Base-by-base conservation (phyloP, 2,113 vertebrate species). In the Coptodon rendalli region DNA sequence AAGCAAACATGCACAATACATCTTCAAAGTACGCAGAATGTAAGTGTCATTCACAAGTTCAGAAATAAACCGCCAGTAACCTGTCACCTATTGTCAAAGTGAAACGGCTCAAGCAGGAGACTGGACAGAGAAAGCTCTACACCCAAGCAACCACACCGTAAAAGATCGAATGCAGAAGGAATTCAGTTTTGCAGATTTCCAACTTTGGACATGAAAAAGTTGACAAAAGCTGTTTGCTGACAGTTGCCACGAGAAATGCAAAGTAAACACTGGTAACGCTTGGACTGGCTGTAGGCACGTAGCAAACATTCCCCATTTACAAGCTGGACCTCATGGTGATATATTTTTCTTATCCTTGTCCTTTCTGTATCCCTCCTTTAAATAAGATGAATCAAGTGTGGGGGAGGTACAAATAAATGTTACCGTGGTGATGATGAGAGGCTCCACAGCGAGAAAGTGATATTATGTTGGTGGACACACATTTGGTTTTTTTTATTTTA, bases 141-240 rank as follows among this genome's bases (percentile, higher is more conserved):
- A 4, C 45, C 31, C 19, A 56, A 61, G 6, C 27, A 0, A 9
- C 11, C 4, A 50, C 73, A 34, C 73, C 6, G 10, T 78, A 78
- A 78, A 78, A 34, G 45, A 13, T 52, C 17, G 5, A 6, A 45
- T n/a, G 40, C 13, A 31, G 27, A 57, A 36, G 4, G 13, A 27
- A 61, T 54, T 66, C 53, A 34, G 29, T 66, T 71, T 53, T 24
- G 84, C 57, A 82, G 8, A 90, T 87, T 73, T 87, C 86, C 76
- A 86, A 86, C 80, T 89, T 89, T 86, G 89, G 86, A 87, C 83
- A 81, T 84, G 43, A 81, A 84, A 90, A 89, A 83, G 45, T 78
- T 78, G 73, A 78, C 73, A 61, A 76, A 66, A 16, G 24, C 8
- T 14, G 71, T 57, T 73, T 1, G 6, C 29, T 36, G 17, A 90